These are phyloP conservation scores for Acridotheres tristis DNA, from an alignment of 2,797 vertebrate species.

Conservation along the genomic window DNA sequence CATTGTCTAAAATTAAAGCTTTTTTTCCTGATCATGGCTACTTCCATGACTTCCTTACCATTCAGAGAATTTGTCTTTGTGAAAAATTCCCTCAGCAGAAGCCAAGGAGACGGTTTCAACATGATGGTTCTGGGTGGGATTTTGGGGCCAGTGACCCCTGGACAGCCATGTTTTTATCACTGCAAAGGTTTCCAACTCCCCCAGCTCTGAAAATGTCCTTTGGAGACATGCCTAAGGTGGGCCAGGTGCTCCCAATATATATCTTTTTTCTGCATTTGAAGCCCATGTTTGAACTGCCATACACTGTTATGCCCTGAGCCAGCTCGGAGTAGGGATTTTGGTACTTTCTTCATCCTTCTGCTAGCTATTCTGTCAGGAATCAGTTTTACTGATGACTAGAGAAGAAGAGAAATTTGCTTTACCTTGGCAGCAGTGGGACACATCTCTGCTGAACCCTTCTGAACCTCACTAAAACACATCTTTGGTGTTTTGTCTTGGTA, in stretches of 20 bases:
- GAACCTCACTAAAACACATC: not conserved
- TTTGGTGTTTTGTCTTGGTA: not conserved
- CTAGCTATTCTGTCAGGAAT: not conserved
- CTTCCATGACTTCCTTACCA: not conserved
- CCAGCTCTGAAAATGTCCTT: not conserved
- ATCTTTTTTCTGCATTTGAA: not conserved
- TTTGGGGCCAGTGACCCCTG: not conserved
- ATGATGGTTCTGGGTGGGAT: not conserved
- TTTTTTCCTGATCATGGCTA: not conserved
- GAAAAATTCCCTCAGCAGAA: not conserved
- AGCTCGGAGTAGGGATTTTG: not conserved
- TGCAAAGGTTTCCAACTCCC: not conserved
- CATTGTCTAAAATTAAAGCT: not conserved
- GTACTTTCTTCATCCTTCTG: not conserved
- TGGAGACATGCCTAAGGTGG: not conserved
- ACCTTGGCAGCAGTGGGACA: not conserved
- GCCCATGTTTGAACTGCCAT: fast-evolving
- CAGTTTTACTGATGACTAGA: not conserved
- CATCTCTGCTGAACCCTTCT: not conserved
- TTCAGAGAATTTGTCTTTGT: not conserved
- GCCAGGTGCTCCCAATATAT: not conserved
- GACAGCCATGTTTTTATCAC: not conserved
- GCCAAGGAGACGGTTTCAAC: not conserved
- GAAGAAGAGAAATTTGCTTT: not conserved
- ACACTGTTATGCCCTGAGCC: not conserved